Conservation (phyloP, 2,888 invertebrate species). For the Piscicola geometra region DNA sequence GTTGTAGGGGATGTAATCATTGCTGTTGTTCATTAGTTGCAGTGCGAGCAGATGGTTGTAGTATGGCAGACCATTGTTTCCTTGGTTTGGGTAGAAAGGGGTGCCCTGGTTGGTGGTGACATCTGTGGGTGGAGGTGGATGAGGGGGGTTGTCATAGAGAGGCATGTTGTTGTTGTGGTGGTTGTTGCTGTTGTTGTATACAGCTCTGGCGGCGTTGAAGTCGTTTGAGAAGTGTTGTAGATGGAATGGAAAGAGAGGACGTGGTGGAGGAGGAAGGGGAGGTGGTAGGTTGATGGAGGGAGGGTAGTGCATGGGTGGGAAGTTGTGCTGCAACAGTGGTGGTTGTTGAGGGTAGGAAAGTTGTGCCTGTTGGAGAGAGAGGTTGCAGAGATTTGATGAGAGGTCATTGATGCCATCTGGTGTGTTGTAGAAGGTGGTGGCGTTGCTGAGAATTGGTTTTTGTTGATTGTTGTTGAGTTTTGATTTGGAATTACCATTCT, state of each 20-base stretch:
- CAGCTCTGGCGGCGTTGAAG: not conserved
- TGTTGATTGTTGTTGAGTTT: not conserved
- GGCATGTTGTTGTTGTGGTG: not conserved
- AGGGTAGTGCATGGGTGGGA: not conserved
- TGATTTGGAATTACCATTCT: not conserved
- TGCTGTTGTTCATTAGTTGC: not conserved
- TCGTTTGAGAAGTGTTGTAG: not conserved
- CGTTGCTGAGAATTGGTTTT: constrained; percentile 2
- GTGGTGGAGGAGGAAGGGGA: not conserved
- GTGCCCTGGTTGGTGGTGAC: no score
- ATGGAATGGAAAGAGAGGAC: not conserved
- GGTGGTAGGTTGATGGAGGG: no score
- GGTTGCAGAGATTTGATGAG: not conserved
- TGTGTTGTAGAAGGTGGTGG: not conserved
- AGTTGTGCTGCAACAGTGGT: not conserved
- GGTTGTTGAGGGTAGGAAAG: not conserved
- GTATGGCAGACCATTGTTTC: not conserved
- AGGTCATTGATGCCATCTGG: not conserved
- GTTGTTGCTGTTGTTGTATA: not conserved
- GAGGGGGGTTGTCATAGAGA: not conserved
- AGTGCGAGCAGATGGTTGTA: not conserved
- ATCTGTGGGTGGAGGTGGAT: no score
- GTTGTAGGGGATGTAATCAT: not conserved
- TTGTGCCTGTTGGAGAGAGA: not conserved
- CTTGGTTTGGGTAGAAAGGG: not conserved